Evolutionary conservation across 1,140 invertebrate genomes (phyloP).

Genomic region (Carposina sasakii): DNA sequence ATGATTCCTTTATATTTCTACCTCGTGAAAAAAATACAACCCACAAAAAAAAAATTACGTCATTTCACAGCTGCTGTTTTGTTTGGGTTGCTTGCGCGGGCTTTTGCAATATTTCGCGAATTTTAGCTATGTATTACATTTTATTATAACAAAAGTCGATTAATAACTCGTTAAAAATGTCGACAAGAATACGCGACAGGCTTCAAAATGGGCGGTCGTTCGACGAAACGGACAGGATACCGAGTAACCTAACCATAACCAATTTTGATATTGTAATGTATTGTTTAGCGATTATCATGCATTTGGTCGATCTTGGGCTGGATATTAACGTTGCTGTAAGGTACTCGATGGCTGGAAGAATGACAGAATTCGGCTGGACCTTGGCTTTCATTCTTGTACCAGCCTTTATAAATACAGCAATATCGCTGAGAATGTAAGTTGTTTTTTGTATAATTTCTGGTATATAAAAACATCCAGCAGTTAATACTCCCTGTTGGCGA

Average conservation of each 20-base stretch:
- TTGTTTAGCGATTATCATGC: conserved; percentile 74
- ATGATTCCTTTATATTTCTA: no score
- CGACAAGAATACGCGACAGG: conserved; percentile 41
- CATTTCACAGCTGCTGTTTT: no score
- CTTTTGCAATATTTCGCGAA: no score
- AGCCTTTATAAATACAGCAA: conserved; percentile 76
- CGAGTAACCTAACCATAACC: conserved; percentile 48
- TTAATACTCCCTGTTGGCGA: no score
- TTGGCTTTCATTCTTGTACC: conserved; percentile 77
- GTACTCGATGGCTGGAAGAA: conserved; percentile 65
- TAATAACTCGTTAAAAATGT: no score
- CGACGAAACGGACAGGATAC: conserved; percentile 63
- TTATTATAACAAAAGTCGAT: no score
- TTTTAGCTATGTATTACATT: no score
- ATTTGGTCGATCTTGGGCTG: conserved; percentile 77
- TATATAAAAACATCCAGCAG: no score
- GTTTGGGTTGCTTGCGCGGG: no score
- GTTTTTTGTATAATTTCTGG: conserved; percentile 9
- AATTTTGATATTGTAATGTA: conserved; percentile 61
- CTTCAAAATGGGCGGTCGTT: conserved; percentile 45
- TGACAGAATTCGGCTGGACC: conserved; percentile 75
- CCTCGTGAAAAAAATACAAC: no score
- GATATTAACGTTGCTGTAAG: conserved; percentile 78
- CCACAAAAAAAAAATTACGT: no score
- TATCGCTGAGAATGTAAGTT: conserved; percentile 78